Evolutionary conservation across 2,113 vertebrate species (phyloP).

Genomic region (Brienomyrus brachyistius): DNA sequence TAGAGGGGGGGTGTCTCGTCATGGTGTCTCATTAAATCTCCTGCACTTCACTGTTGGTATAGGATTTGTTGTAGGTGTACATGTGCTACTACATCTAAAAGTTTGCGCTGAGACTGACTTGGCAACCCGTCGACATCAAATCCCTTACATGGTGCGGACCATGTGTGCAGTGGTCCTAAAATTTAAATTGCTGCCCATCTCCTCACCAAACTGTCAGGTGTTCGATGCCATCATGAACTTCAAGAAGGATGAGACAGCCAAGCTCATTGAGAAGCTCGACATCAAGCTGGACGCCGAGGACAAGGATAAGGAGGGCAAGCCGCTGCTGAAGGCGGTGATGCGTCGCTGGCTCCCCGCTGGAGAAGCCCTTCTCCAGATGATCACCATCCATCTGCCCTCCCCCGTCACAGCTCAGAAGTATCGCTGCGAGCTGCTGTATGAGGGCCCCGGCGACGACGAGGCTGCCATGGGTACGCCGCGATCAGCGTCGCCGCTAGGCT

Average conservation of each 20-base stretch:
- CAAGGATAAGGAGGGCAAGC: slow-evolving; percentile 88
- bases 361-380: slow-evolving; percentile 93
- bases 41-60: neutral
- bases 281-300: slow-evolving; percentile 86
- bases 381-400: slow-evolving; percentile 93
- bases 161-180: neutral
- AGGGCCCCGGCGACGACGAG: slow-evolving; percentile 86
- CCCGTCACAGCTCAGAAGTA: slow-evolving; percentile 92
- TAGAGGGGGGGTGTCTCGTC: neutral
- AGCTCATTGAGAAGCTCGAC: slow-evolving; percentile 81
- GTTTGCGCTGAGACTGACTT: neutral
- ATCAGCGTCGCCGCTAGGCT: neutral
- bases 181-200: neutral
- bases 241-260: slow-evolving; percentile 80
- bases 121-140: neutral
- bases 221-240: slow-evolving; percentile 93
- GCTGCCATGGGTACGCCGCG: slow-evolving; percentile 77
- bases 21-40: neutral
- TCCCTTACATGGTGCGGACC: neutral
- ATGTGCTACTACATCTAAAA: neutral
- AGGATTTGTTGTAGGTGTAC: neutral
- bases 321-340: slow-evolving; percentile 92
- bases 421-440: slow-evolving; percentile 90
- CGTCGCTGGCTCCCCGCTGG: slow-evolving; percentile 90
- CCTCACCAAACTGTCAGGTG: slow-evolving; percentile 53